Percentiles rank a stretch among this genome's conserved stretches.
Conservation (phyloP, 2,797 vertebrate genomes). For the Poecilia wingei region DNA sequence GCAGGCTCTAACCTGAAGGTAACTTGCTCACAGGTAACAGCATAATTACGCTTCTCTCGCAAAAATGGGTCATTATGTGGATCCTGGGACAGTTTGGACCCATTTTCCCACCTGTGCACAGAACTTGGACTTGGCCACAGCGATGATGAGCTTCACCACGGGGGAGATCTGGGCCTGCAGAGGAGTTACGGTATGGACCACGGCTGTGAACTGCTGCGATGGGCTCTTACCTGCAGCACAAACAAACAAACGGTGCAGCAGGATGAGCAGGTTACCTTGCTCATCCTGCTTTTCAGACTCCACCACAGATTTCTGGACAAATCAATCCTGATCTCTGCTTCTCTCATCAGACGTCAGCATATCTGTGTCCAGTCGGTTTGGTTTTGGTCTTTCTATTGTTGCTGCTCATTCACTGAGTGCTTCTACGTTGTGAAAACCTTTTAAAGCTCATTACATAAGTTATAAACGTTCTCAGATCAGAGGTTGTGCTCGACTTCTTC, state of each 20-base stretch:
- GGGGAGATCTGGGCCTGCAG: conserved; percentile 83
- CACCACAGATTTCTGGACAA: conserved; percentile 45
- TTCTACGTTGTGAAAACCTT: background rate
- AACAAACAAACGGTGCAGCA: conserved; percentile 20
- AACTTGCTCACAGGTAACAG: background rate
- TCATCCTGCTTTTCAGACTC: conserved; percentile 9
- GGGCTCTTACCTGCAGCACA: conserved; percentile 77
- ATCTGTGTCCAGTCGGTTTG: background rate
- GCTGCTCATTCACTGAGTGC: background rate
- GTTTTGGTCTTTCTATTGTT: background rate
- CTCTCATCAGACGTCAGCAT: background rate
- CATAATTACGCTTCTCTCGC: background rate
- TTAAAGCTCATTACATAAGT: background rate
- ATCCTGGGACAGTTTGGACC: background rate
- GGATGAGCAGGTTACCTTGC: conserved; percentile 18
- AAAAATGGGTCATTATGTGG: background rate
- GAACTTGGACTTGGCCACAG: conserved; percentile 85
- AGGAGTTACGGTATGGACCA: conserved; percentile 80
- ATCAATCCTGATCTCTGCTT: background rate
- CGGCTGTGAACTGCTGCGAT: conserved; percentile 82
- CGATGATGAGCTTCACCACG: conserved; percentile 83
- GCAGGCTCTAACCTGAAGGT: background rate
- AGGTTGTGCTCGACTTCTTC: too few relatives aligned
- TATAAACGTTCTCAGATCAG: too few relatives aligned
- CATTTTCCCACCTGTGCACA: conserved; percentile 80